Evolutionary conservation across 1,140 invertebrate genomes (phyloP), one percentile per base, ranked within the genome.

Genomic region (Dendroctonus valens): DNA sequence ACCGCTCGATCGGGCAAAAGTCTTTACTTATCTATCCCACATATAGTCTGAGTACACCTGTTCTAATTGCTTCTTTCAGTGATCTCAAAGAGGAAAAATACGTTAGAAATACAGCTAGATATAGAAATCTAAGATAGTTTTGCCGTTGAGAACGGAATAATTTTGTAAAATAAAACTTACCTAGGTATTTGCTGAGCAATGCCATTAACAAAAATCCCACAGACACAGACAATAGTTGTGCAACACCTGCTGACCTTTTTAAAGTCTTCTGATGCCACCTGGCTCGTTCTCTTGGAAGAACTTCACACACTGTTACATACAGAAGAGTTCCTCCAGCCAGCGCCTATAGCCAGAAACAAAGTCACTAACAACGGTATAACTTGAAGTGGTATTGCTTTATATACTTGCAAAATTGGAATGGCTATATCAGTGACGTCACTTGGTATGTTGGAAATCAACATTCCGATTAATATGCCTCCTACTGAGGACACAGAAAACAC

Each of bases 241-340:
- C 65, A 51, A 87, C 73, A 11, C 88, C 87, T 5, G 86, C 85
- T 8, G 64, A 69, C 42, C 80, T 81, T 39, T 77, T 78, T 4
- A 65, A 12, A 26, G 77, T 72, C 65, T 76, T 79, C 53, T 81
- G 81, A 70, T 89, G 86, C 84, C 87, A 88, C 63, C 85, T 82
- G 48, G 85, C 83, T 57, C 89, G 82, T 79, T 93, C 91, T 46
- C 91, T 81, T 0, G 90, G 94, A 26, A 97, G 79, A 26, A 97
- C 90, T 82, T 97, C 95, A 76, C 93, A 92, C 41, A 96, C 91
- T 0, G 93, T 94, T 46, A 97, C 91, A 79, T 96, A 97, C 0
- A 97, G 80, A 50, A 97, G 86, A 2, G 93, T 96, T 48, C 95
- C 95, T 48, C 90, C 92, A n/a, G 94, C 92, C 41, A 96, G 70